A percentile compares a stretch with the other conserved stretches of the same genome.
Conservation (phyloP, 2,797 vertebrate species). For the Poeciliopsis infans region DNA sequence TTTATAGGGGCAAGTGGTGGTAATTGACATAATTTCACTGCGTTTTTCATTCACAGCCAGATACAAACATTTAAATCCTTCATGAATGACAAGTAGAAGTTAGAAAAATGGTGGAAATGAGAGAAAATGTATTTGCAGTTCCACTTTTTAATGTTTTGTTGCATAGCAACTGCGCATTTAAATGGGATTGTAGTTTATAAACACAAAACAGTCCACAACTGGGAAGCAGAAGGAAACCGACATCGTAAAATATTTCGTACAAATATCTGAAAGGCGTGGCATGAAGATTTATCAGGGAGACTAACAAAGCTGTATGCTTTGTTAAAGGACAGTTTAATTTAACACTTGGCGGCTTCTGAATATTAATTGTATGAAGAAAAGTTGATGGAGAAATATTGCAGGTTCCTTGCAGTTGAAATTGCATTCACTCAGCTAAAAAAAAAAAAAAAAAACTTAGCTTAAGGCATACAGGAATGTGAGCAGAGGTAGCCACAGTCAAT, state of each 20-base stretch:
- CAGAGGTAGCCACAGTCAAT: conserved; percentile 7
- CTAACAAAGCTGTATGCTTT: neutral
- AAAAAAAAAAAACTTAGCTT: neutral
- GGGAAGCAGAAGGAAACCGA: no score
- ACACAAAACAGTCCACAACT: neutral
- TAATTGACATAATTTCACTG: neutral
- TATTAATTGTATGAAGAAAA: neutral
- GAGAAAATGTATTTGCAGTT: neutral
- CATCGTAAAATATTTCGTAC: no score
- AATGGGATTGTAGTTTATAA: neutral
- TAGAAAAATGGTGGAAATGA: neutral
- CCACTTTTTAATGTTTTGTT: neutral
- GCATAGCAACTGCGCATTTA: neutral
- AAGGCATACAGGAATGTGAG: neutral
- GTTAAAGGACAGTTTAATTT: neutral
- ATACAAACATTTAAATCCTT: neutral
- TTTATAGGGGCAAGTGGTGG: neutral
- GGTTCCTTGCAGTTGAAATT: neutral
- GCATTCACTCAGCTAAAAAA: neutral
- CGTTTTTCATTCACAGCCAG: neutral
- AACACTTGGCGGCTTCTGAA: neutral
- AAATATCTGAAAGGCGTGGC: no score
- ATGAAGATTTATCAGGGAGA: neutral
- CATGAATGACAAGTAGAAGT: neutral
- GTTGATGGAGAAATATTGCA: neutral